Base-by-base conservation (phyloP, 2,888 invertebrate genomes). In the Achlya flavicornis region DNA sequence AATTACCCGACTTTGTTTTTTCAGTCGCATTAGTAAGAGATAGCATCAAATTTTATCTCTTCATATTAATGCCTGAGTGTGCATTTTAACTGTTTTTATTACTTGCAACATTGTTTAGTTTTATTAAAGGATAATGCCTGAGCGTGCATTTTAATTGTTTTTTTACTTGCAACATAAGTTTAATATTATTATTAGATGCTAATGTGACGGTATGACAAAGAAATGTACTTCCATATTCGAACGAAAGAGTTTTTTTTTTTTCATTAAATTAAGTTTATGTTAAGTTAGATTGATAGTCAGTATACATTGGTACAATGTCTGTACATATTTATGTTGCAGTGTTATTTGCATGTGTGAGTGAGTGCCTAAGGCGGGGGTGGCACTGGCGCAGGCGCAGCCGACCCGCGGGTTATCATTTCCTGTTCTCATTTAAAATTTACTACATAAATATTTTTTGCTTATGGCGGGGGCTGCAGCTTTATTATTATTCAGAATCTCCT, bases 401-500 rank as follows among this genome's bases (percentile, higher is more conserved):
- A 91, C 91, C 92, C 88, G 86, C 87, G 91, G 92, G 92, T 93
- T 93, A 93, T 93, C 92, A 93, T 92, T 89, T 93, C 94, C 93
- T 93, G 93, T 92, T 88, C 91, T 87, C 83, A 87, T 90, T 91
- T 91, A 88, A 91, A 89, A 90, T 92, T 90, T 92, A 92, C 90
- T 90, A 87, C 91, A 84, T 85, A 80, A 81, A 77, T 76, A 78
- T 90, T 92, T 92, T 91, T 91, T 89, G 86, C 85, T 76, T 63
- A 69, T 63, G 72, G 71, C 70, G 61, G 76, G 85, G 73, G 80
- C 84, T 86, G 85, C 79, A 84, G 76, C 76, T 73, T 64, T 72
- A 68, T 73, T 76, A 72, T 77, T 77, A 75, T 77, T 69, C n/a
- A 12, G n/a, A 26, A 35, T 58, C 33, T 58, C n/a, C 58, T 58